Percentiles rank a stretch among this genome's conserved stretches.
phyloP scores from a whole-genome alignment of 2,797 vertebrate species.

The Gallirallus australis region DNA sequence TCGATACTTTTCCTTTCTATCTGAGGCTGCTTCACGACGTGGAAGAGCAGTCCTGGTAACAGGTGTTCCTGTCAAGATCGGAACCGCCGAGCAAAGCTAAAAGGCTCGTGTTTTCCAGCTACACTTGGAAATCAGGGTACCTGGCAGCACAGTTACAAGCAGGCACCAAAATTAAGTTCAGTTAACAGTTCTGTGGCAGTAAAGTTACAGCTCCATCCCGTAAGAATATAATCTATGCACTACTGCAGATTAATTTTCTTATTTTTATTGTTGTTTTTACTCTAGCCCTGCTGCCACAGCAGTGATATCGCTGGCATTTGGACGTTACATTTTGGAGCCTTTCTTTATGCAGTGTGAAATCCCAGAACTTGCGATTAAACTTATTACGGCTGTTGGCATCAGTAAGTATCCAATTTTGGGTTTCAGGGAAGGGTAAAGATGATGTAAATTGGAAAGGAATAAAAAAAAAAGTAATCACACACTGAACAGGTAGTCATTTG shows the following conservation, averaged over 20 bases:
- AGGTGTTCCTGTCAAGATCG: background rate
- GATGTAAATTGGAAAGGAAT: background rate
- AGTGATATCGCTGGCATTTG: constrained; percentile 94
- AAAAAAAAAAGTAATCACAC: background rate
- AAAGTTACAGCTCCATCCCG: background rate
- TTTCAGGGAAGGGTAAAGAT: background rate
- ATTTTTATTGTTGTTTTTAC: constrained; percentile 25
- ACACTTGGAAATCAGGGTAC: background rate
- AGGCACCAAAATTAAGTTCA: background rate
- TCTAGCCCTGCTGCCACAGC: constrained; percentile 90
- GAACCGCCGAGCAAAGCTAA: background rate
- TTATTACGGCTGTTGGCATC: constrained; percentile 90
- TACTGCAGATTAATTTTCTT: background rate
- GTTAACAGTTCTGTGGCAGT: background rate
- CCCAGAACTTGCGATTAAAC: constrained; percentile 89
- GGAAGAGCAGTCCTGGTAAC: background rate
- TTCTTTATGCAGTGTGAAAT: constrained; percentile 94
- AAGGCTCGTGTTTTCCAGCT: background rate
- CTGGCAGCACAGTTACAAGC: background rate
- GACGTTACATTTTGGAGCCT: constrained; percentile 93
- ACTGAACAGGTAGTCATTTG: background rate
- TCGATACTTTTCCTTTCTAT: background rate
- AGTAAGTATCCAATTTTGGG: constrained; percentile 82
- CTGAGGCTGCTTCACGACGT: background rate
- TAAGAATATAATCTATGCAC: background rate